Conservation (phyloP, 2,113 vertebrate genomes). For the Mugil cephalus region DNA sequence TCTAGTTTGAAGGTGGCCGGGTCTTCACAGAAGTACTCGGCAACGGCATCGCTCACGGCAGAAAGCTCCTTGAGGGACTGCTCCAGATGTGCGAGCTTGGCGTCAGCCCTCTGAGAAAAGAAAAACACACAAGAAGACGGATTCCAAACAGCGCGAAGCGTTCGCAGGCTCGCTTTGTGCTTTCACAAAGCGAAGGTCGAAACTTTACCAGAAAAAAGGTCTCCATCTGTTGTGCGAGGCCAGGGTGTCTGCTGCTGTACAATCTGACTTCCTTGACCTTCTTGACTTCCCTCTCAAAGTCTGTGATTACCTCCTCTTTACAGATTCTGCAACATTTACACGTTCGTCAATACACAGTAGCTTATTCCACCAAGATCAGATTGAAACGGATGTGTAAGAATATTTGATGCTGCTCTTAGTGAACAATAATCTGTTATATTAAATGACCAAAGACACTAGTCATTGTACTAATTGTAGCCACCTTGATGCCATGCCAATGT, state of each 20-base stretch:
- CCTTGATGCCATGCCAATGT: slow-evolving; percentile 81
- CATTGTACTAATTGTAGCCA: slow-evolving; percentile 24
- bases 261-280: slow-evolving; percentile 77
- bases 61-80: slow-evolving; percentile 66
- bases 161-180: background rate
- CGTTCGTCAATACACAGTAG: background rate
- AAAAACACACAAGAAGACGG: background rate
- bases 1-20: slow-evolving; percentile 80
- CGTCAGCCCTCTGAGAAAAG: slow-evolving; percentile 74
- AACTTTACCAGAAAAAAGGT: slow-evolving; percentile 77
- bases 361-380: background rate
- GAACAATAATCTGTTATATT: background rate
- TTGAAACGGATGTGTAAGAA: background rate
- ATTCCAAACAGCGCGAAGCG: background rate
- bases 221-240: slow-evolving; percentile 75
- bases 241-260: slow-evolving; percentile 66
- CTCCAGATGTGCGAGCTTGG: slow-evolving; percentile 68
- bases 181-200: background rate
- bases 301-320: slow-evolving; percentile 81
- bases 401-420: background rate
- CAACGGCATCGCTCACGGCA: slow-evolving; percentile 71
- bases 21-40: slow-evolving; percentile 86
- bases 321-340: slow-evolving; percentile 68
- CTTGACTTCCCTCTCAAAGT: slow-evolving; percentile 77
- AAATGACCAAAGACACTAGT: background rate